These are phyloP conservation scores for Andrena haemorrhoa DNA, from an alignment of 2,888 invertebrate species.

Conservation along the genomic window DNA sequence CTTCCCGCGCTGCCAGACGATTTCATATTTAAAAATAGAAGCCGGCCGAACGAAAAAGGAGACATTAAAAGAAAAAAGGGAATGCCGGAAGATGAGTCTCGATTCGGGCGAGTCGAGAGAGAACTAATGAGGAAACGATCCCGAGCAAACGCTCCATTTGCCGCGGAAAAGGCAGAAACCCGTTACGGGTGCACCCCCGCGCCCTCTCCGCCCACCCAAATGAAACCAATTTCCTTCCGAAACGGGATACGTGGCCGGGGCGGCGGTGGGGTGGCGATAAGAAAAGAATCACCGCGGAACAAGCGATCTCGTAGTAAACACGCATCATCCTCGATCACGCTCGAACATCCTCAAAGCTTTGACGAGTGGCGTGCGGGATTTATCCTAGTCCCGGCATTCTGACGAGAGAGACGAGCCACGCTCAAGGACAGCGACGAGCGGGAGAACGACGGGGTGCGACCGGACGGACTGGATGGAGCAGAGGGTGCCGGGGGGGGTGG, in stretches of 20 bases:
- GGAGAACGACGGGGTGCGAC: slow-evolving; percentile 52
- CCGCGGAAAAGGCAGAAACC: not conserved
- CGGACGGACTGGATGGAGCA: slow-evolving; percentile 42
- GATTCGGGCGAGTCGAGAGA: slow-evolving; percentile 1
- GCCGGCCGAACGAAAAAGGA: not conserved
- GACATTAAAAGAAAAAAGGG: not conserved
- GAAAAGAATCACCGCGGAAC: slow-evolving; percentile 32
- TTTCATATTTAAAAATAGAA: slow-evolving; percentile 36
- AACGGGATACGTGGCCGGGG: slow-evolving; percentile 39
- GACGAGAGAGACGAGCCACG: slow-evolving; percentile 65
- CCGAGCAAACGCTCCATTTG: slow-evolving; percentile 8
- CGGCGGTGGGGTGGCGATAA: not conserved
- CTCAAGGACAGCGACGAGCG: slow-evolving; percentile 61
- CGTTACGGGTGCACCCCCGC: not conserved
- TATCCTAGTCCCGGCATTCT: slow-evolving; percentile 70
- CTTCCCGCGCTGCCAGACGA: slow-evolving; percentile 24
- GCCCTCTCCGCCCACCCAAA: slow-evolving; percentile 22
- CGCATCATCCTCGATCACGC: slow-evolving; percentile 61
- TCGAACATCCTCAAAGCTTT: slow-evolving; percentile 63
- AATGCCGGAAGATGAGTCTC: not conserved
- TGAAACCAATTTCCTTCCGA: slow-evolving; percentile 47
- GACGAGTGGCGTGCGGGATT: slow-evolving; percentile 61
- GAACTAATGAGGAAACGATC: slow-evolving; percentile 7
- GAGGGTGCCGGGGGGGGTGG: slow-evolving; percentile 21
- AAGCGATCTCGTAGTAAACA: slow-evolving; percentile 25